A percentile compares a stretch with the other conserved stretches of the same genome.
Conservation (phyloP, 2,797 vertebrate genomes). For the Todus mexicanus region DNA sequence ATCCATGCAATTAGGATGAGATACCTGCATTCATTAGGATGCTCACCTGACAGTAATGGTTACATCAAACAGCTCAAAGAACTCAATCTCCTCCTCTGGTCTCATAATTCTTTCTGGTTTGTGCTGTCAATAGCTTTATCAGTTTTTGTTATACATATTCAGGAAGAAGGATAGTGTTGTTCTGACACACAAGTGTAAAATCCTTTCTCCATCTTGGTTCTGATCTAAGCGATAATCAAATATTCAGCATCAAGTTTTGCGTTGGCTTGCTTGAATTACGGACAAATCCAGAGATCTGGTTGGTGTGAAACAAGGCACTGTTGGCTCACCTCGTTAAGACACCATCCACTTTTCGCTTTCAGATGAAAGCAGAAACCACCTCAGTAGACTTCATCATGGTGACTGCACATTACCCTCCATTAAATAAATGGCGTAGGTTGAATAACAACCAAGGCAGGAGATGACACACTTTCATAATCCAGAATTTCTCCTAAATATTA, state of each 20-base stretch:
- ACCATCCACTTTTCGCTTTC: neutral
- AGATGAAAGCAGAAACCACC: neutral
- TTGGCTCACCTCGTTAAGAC: neutral
- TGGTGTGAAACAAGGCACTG: neutral
- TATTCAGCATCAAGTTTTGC: neutral
- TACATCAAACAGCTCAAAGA: neutral
- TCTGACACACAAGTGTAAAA: neutral
- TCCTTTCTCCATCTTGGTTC: neutral
- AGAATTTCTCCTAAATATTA: neutral
- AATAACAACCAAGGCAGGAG: neutral
- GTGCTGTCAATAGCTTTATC: neutral
- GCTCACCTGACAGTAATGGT: constrained; percentile 10
- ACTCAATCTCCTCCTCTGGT: neutral
- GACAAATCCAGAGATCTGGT: neutral
- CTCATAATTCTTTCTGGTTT: constrained; percentile 4
- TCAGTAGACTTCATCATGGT: neutral
- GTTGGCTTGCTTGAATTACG: neutral
- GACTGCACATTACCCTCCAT: neutral
- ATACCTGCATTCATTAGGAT: constrained; percentile 33
- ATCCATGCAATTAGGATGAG: constrained; percentile 43
- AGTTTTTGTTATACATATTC: neutral
- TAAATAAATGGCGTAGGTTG: neutral
- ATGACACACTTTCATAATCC: neutral
- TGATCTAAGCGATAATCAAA: neutral
- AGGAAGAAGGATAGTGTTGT: neutral